Evolutionary conservation across 2,113 vertebrate species (phyloP), one percentile per base, ranked within the genome.

Genomic region (Cranoglanis bouderius): DNA sequence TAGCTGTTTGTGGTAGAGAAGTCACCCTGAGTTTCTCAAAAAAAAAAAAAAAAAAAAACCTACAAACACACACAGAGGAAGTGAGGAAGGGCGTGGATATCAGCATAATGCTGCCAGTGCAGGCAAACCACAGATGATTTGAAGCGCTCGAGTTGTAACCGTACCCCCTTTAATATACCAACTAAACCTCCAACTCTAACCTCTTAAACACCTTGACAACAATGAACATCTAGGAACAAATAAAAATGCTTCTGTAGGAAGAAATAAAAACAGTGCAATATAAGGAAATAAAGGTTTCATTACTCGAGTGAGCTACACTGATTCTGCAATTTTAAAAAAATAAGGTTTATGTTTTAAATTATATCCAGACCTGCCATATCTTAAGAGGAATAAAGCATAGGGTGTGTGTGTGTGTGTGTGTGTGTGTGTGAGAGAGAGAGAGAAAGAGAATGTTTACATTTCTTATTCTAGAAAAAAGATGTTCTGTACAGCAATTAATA

Each of bases 11-110:
- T 78, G 84, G 72, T 51, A 90, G 26, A 72, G 40, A 89, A 95
- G 94, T 91, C 87, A 38, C 93, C 92, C 92, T 91, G 19, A 40
- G 21, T 57, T 57, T 35, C 21, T 38, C 18, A 91, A 57, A 43
- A 32, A n/a, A 32, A 80, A 24, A 78, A 29, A 51, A 61, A 13
- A 67, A 53, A 61, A 32, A 55, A 29, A 74, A 84, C 38, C 82
- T 82, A 14, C 53, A 87, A 80, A 82, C 93, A 93, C 86, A 6
- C 78, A 89, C 74, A 94, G 88, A 97, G 97, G 96, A 97, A 97
- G 96, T 96, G 96, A 94, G 92, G 94, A 93, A 95, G 96, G 97
- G 97, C 96, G 97, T 96, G 95, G 96, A 95, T 85, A 93, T 87
- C 90, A 90, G 82, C 88, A 89, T 90, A 32, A 85, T 84, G 85